Evolutionary conservation across 1,140 invertebrate genomes (phyloP).

Genomic region (silkworm (Bombyx mori)): ASM3026992v2 NC_085126.1:2430501-2431000

Average conservation of each 20-base stretch:
- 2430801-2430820: conserved; percentile 88
- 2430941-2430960: no score
- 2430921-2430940: no score
- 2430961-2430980: no score
- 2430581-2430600: no score
- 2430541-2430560: no score
- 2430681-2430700: conserved; percentile 86
- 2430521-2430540: no score
- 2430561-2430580: no score
- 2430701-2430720: conserved; percentile 83
- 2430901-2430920: no score
- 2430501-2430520: no score
- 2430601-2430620: no score
- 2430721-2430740: conserved; percentile 79
- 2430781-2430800: conserved; percentile 86
- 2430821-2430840: conserved; percentile 88
- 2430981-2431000: no score
- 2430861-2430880: conserved; percentile 82
- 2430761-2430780: conserved; percentile 83
- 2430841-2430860: conserved; percentile 85
- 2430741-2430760: conserved; percentile 77
- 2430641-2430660: conserved; percentile 67
- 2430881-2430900: conserved; percentile 63
- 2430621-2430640: no score
- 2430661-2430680: conserved; percentile 83